Evolutionary conservation across 37 sponge, comb jelly and placozoan species (phyloP), one percentile per base, ranked within the genome.

Genomic region (Cladorhizidae sp.): DNA sequence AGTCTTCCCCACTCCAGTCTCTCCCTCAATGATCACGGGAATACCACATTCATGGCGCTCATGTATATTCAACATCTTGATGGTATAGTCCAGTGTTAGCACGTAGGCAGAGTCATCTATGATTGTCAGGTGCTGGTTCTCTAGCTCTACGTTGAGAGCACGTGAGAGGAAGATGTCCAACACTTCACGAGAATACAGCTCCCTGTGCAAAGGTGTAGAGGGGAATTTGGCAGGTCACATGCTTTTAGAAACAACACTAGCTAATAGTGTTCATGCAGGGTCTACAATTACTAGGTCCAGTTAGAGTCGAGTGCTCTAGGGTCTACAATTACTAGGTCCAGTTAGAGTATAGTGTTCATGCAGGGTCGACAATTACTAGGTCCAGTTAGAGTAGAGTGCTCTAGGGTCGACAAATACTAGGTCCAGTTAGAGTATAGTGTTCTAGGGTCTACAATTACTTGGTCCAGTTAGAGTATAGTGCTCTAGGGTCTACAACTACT

Each of bases 1-100:
- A 20, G 97, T 96, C 80, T 96, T 96, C 25, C 97, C 97, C 49
- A 96, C 97, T 20, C 97, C 97, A 73, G 97, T 96, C 77, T 96
- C 97, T 55, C 97, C 97, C 64, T 93, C 94, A 38, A 96, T 93
- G 72, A 96, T 89, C 32, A 96, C 97, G 17, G 97, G 97, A 15
- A 93, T 75, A 17, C 91, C 83, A 85, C 91, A 90, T 78, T 84
- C 83, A 25, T 80, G 68, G 20, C 89, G 63, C 76, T 89, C 89
- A 68, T 89, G 85, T 23, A 89, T 89, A 57, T 89, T 89, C 29
- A 89, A 40, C 89, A 89, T 89, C 79, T 89, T 93, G 33, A 94
- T 64, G 57, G 92, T 88, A 72, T 90, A 96, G 79, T 96, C 97
- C 49, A 90, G 77, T 1, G 97, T 96, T 9, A 96, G 84, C 32